Evolutionary conservation across 2,888 invertebrate species (phyloP).

Genomic region (Limnephilus auricula): DNA sequence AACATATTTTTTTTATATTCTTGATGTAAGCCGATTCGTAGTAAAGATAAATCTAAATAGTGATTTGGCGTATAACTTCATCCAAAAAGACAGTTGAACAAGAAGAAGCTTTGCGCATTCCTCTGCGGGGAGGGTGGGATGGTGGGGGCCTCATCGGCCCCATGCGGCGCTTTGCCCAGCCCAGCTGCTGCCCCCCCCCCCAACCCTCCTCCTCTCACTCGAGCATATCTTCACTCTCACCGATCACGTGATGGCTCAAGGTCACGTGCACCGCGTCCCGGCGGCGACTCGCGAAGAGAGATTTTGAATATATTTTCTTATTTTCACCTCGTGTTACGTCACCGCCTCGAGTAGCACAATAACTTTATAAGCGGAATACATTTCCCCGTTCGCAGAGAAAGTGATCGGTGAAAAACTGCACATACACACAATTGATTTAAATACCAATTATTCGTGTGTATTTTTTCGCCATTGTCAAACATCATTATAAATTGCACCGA

Average conservation of each 20-base stretch:
- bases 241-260: conserved; percentile 42
- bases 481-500: conserved; percentile 11
- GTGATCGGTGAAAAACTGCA: conserved; percentile 44
- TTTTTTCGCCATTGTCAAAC: conserved; percentile 1
- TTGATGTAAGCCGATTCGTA: too few relatives aligned
- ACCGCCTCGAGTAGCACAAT: conserved; percentile 33
- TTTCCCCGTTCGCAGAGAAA: conserved; percentile 41
- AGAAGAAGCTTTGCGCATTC: neutral
- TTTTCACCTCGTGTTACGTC: conserved; percentile 49
- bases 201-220: neutral
- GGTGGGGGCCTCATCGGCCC: neutral
- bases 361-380: conserved; percentile 31
- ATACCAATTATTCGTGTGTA: neutral
- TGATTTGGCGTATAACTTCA: too few relatives aligned
- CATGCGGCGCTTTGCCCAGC: neutral
- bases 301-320: conserved; percentile 50
- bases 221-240: conserved; percentile 39
- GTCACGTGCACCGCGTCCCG: conserved; percentile 27
- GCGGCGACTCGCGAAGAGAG: conserved; percentile 35
- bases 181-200: neutral
- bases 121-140: neutral
- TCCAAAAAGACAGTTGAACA: neutral
- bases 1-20: too few relatives aligned
- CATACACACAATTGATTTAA: conserved; percentile 20
- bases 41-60: too few relatives aligned